Evolutionary conservation across 1,140 invertebrate genomes (phyloP).

Genomic region (Aleiodes sp.): DNA sequence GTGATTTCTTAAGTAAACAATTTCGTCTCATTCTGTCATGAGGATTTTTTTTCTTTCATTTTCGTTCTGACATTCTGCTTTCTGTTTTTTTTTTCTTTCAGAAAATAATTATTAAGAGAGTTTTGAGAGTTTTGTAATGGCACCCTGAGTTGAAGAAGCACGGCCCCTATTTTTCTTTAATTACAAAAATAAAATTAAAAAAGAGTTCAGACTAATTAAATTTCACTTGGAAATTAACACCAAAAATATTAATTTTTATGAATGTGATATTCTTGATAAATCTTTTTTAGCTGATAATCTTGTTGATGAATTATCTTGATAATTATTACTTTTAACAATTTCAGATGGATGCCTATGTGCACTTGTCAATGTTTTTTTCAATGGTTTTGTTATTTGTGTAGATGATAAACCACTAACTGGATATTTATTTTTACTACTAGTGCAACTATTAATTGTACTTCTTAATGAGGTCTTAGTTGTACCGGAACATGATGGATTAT

Average conservation of each 20-base stretch:
- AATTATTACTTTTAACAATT: constrained; percentile 40
- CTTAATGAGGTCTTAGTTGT: constrained; percentile 57
- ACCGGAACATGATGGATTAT: constrained; percentile 22
- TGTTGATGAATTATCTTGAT: constrained; percentile 31
- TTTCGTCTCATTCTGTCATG: constrained; percentile 2
- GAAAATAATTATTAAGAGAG: neutral
- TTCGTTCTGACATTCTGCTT: neutral
- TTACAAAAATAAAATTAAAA: neutral
- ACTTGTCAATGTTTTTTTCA: constrained; percentile 66
- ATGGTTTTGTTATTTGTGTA: constrained; percentile 68
- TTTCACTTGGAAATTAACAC: neutral
- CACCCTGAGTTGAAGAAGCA: constrained; percentile 61
- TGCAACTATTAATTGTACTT: constrained; percentile 53
- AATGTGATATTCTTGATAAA: constrained; percentile 53
- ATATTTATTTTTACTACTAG: constrained; percentile 66
- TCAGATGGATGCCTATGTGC: constrained; percentile 72
- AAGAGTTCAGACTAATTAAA: neutral
- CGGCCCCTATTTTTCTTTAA: constrained; percentile 46
- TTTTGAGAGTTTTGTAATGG: constrained; percentile 47
- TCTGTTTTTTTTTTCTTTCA: neutral
- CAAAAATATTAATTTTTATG: constrained; percentile 40
- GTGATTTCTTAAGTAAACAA: constrained; percentile 7
- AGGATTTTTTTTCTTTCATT: no score
- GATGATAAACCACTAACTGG: constrained; percentile 72
- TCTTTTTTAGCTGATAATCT: constrained; percentile 50